Conservation (phyloP, 2,113 vertebrate species). For the Podarcis muralis region DNA sequence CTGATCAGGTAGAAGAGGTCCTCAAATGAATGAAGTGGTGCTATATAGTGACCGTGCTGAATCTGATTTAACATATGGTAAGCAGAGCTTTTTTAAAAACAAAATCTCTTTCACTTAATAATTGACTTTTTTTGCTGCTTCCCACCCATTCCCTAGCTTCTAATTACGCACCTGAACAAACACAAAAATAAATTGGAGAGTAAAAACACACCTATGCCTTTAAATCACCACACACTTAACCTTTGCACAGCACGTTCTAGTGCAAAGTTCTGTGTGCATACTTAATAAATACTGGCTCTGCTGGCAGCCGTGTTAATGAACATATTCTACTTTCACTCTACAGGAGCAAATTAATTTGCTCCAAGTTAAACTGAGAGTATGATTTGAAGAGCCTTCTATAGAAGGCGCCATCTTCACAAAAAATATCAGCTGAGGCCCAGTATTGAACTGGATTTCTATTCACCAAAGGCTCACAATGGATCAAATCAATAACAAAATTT, state of each 20-base stretch:
- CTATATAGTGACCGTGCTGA: not conserved
- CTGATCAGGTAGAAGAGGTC: not conserved
- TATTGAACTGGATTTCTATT: not conserved
- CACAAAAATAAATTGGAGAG: not conserved
- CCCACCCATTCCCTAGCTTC: not conserved
- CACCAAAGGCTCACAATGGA: not conserved
- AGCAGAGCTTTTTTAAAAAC: not conserved
- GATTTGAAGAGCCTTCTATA: not conserved
- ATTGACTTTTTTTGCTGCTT: not conserved
- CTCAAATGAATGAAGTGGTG: not conserved
- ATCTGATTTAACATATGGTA: not conserved
- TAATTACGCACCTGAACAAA: conserved; percentile 62
- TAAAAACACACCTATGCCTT: conserved; percentile 31
- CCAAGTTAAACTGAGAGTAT: not conserved
- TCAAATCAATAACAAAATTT: not conserved
- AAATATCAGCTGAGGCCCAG: not conserved
- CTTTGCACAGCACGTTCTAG: conserved; percentile 35
- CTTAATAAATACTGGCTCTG: conserved; percentile 15
- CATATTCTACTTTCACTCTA: not conserved
- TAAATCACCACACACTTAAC: conserved; percentile 34
- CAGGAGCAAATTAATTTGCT: conserved; percentile 3
- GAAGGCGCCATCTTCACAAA: accelerated
- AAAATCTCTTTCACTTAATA: not conserved
- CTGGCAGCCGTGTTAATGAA: conserved; percentile 4
- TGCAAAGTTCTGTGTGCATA: not conserved